phyloP scores from a whole-genome alignment of 2,797 vertebrate genomes.

The Chaetodon trifasciatus region DNA sequence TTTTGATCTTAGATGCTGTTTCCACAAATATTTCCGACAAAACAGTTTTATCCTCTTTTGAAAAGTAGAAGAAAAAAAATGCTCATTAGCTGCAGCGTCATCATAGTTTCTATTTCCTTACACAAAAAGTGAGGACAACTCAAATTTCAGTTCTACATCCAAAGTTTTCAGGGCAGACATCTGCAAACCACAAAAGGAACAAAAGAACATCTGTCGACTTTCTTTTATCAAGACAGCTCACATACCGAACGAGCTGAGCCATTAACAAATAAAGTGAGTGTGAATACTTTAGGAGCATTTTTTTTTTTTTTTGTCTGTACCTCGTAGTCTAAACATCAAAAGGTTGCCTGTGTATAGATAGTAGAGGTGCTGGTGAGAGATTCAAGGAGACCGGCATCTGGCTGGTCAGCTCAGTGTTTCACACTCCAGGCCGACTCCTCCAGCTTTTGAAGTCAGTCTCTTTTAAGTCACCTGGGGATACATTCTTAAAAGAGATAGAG shows the following conservation, averaged over 20 bases:
- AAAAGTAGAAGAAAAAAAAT: not conserved
- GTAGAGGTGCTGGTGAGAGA: constrained; percentile 40
- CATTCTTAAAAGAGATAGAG: constrained; percentile 49
- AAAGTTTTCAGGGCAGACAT: constrained; percentile 39
- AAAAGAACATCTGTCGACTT: constrained; percentile 66
- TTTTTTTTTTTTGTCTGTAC: constrained; percentile 23
- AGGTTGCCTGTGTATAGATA: constrained; percentile 21
- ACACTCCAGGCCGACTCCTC: constrained; percentile 41
- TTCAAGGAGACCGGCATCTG: constrained; percentile 38
- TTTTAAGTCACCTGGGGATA: constrained; percentile 55
- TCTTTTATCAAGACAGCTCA: constrained; percentile 49
- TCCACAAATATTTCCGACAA: not conserved
- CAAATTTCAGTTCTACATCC: not conserved
- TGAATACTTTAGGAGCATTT: constrained; percentile 2
- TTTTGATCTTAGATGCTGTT: constrained; percentile 15
- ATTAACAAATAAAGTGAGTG: constrained; percentile 28
- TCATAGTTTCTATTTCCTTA: not conserved
- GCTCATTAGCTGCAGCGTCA: not conserved
- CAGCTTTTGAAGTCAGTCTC: constrained; percentile 58
- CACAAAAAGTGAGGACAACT: not conserved
- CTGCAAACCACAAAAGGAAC: constrained; percentile 49
- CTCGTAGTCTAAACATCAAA: constrained; percentile 59
- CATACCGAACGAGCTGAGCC: constrained; percentile 28
- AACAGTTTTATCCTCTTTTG: not conserved
- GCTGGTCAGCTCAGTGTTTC: constrained; percentile 47